Base-by-base conservation (phyloP, 2,888 invertebrate species). In the Diadegma fenestrale region DNA sequence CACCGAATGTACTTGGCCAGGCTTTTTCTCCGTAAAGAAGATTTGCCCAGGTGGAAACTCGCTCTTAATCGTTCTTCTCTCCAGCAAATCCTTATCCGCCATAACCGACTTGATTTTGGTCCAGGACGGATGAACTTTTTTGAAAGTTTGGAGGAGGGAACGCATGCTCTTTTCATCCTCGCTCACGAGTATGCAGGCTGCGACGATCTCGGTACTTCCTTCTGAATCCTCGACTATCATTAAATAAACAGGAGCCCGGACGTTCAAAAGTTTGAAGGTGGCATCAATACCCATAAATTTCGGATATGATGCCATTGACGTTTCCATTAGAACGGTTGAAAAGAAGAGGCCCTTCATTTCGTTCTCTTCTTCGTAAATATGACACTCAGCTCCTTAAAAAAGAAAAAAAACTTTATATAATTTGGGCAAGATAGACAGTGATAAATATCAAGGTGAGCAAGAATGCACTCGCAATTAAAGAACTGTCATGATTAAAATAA, bases 71-170 rank as follows among this genome's bases (percentile, higher is more conserved):
- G 37, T n/a, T 37, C 37, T 7, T 45, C 51, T 43, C 43, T 61
- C 37, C 5, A 61, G 30, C 30, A 61, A 61, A 30, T 61, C 61
- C 14, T 61, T 61, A 17, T 61, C 61, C 30, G 73, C 73, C 73
- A 63, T 45, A 14, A 61, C 45, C 5, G 33, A 8, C 61, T 17
- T 45, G 43, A 75, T 61, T 63, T 61, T 43, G 1, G 61, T 22
- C 63, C 73, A 75, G 2, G 73, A 41, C 17, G 45, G 30, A 63
- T 75, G 43, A 26, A 12, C 54, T 61, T n/a, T 77, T 61, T 87
- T 87, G 54, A 86, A 87, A 51, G 51, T 79, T 14, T 84, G 41
- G 22, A 86, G 41, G 26, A 64, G n/a, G 37, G 37, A 37, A 12
- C n/a, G 26, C 64, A 64, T 64, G n/a, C 64, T 64, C n/a, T 14